phyloP scores from a whole-genome alignment of 2,888 invertebrate species.

The Seira musarum region DNA sequence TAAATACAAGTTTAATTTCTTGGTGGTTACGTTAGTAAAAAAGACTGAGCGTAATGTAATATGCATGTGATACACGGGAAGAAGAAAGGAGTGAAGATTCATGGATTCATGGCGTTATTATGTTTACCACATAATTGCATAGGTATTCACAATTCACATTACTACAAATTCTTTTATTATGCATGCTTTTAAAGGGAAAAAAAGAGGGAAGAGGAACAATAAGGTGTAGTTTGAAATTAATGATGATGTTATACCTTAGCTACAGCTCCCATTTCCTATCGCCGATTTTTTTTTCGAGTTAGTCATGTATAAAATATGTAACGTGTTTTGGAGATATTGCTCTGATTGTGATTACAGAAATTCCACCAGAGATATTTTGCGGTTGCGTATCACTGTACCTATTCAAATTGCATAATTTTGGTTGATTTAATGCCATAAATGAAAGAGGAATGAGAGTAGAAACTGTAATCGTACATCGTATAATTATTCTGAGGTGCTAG shows the following conservation, averaged over 20 bases:
- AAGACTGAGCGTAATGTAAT: background rate
- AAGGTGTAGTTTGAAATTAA: background rate
- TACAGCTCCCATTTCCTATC: background rate
- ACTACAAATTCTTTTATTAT: conserved; percentile 8
- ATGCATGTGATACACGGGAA: conserved; percentile 5
- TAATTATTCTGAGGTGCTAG: too few species aligned
- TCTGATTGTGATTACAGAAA: background rate
- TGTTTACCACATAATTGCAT: conserved; percentile 58
- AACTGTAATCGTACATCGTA: too few species aligned
- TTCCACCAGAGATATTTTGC: background rate
- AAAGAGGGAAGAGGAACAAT: background rate
- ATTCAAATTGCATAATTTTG: background rate
- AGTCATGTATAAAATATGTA: background rate
- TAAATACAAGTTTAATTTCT: conserved; percentile 63
- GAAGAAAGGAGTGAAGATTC: conserved; percentile 25
- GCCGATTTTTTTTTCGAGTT: background rate
- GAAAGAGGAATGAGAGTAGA: background rate
- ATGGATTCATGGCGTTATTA: conserved; percentile 51
- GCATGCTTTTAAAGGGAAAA: background rate
- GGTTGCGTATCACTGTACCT: conserved; percentile 2
- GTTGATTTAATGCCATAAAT: background rate
- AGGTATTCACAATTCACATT: conserved; percentile 13
- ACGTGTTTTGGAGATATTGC: background rate
- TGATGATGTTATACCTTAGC: conserved; percentile 7
- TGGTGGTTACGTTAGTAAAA: conserved; percentile 41